Evolutionary conservation across 2,797 vertebrate genomes (phyloP), one percentile per base, ranked within the genome.

Genomic region (Euphonia xanthogaster): DNA sequence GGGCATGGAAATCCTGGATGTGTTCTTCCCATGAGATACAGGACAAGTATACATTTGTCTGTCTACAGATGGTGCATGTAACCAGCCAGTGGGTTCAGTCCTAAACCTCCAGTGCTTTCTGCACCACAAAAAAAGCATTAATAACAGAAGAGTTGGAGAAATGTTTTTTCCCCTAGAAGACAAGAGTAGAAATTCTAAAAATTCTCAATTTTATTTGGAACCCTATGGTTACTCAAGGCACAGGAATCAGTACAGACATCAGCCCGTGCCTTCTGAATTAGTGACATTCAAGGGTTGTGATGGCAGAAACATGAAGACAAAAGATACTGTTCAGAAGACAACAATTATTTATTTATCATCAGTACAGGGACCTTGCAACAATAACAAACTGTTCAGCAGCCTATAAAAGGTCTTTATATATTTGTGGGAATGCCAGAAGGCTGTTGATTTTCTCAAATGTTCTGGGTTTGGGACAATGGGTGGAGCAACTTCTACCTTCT

Each of bases 271-370:
- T 86, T 48, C 35, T 27, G 22, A 92, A 63, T 74, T 33, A 79
- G 44, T 50, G 45, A 53, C 12, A 4, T 79, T 77, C 63, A 72
- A 35, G 37, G 61, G 50, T 61, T 21, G 12, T 13, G 4, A 44
- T 23, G 17, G 28, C 80, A 76, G 71, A 67, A 78, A 42, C 31
- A 57, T 1, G 4, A 72, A 71, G n/a, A 83, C 77, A 90, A 87
- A 93, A 72, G 73, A 50, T 22, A 73, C 42, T 90, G 70, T 81
- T 31, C 44, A 83, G 72, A 80, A 95, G 87, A 92, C 50, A 91
- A 92, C 51, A 45, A 51, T 87, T 91, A 68, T 95, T 94, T 92
- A 63, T 96, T 92, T 91, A 77, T 96, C 95, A 92, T 86, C 94
- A 82, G 74, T 42, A 70, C 35, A 51, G 39, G 40, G 90, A 65